Evolutionary conservation across 2,113 vertebrate genomes (phyloP), one percentile per base, ranked within the genome.

Genomic region (Macroglossus sobrinus): DNA sequence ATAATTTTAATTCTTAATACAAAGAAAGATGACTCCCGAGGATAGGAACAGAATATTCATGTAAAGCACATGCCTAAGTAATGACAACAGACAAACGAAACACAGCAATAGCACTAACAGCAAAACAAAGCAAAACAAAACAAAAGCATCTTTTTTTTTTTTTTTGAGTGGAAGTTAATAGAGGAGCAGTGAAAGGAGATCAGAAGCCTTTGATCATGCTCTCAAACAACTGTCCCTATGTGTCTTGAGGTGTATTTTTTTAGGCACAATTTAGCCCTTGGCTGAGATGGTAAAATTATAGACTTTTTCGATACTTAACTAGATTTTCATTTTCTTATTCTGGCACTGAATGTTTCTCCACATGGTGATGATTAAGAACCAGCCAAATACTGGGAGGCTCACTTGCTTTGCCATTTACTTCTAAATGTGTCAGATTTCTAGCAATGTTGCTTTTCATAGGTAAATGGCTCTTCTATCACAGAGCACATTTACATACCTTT

Each of bases 401-500:
- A 92, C 84, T 96, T 96, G 66, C 43, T 95, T 98, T 97, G 50
- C 78, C 93, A 80, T 98, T 98, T 98, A 66, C 91, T 97, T 97
- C 71, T 89, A 96, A 97, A 97, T 96, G 22, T 57, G 96, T 97
- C 95, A 85, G 68, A 81, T 95, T 97, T 97, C 97, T 93, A 95
- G 93, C 88, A 96, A 90, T 64, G 66, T 86, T 97, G 68, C 30
- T 86, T 96, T 96, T 98, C 86, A 47, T 94, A 97, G 97, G 90
- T 96, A 96, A 98, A 97, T 97, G 89, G 7, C n/a, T 95, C 74
- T 80, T 97, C 89, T 55, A 80, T 97, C 95, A 97, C 97, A 96
- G 92, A 97, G 93, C 91, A 96, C 35, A 98, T 98, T 98, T 97
- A 80, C 96, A 97, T 98, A 97, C 22, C 93, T 98, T 97, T 98